phyloP scores from a whole-genome alignment of 2,888 invertebrate species.

The Scaptomyza caliginosa region DNA sequence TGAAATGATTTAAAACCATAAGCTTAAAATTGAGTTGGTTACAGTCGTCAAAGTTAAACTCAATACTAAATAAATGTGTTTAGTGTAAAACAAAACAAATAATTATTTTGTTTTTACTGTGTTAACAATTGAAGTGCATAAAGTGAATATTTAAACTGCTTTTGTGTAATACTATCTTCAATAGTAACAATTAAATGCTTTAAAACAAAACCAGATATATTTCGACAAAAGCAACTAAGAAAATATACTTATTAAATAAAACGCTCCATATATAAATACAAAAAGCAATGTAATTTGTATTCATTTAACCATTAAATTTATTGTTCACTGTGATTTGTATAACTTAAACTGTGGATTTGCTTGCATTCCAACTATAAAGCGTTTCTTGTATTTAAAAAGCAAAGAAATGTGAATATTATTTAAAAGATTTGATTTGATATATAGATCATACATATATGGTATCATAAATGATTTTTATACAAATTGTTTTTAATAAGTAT shows the following conservation, averaged over 20 bases:
- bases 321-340: neutral
- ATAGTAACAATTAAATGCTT: too few relatives aligned
- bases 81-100: neutral
- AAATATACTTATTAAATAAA: too few relatives aligned
- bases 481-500: neutral
- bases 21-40: neutral
- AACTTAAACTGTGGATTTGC: neutral
- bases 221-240: too few relatives aligned
- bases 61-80: neutral
- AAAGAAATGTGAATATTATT: neutral
- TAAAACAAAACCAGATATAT: too few relatives aligned
- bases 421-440: neutral
- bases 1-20: neutral
- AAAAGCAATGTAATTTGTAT: neutral
- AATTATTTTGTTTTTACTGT: neutral
- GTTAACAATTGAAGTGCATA: neutral
- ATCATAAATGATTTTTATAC: neutral
- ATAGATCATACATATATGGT: neutral
- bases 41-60: neutral
- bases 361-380: neutral
- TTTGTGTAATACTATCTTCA: neutral
- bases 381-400: neutral
- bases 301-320: too few relatives aligned
- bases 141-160: neutral
- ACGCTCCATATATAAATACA: too few relatives aligned